Percentiles rank a stretch among this genome's conserved stretches.
phyloP scores from a whole-genome alignment of 2,888 invertebrate genomes.

The Leptinotarsa rubiginosa region DNA sequence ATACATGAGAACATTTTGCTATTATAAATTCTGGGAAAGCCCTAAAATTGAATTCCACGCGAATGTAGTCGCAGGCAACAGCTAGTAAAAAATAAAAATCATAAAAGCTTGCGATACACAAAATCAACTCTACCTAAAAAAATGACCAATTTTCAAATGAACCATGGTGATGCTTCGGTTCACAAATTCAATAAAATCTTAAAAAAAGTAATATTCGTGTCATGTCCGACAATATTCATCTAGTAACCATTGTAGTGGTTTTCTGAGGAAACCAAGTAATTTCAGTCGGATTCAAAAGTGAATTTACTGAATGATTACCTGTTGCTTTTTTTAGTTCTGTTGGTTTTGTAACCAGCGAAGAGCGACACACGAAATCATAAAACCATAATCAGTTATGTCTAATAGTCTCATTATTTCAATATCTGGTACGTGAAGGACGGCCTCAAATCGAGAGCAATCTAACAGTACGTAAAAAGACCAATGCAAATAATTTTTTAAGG shows the following conservation, averaged over 20 bases:
- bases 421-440: conserved; percentile 19
- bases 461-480: background rate
- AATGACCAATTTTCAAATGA: background rate
- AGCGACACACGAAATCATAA: background rate
- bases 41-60: too few species aligned
- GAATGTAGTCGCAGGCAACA: too few species aligned
- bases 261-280: background rate
- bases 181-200: background rate
- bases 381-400: conserved; percentile 18
- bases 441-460: conserved; percentile 10
- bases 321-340: conserved; percentile 1
- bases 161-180: background rate
- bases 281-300: conserved; percentile 8
- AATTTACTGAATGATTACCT: conserved; percentile 13
- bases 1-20: too few species aligned
- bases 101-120: background rate
- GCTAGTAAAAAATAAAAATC: background rate
- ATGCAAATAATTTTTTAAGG: background rate
- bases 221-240: conserved; percentile 12
- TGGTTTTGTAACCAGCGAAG: conserved; percentile 14
- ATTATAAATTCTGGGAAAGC: too few species aligned
- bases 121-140: background rate
- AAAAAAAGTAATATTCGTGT: background rate
- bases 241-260: background rate
- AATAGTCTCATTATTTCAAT: conserved; percentile 16